phyloP scores from a whole-genome alignment of 2,797 vertebrate species.

The Danio albolineatus region DNA sequence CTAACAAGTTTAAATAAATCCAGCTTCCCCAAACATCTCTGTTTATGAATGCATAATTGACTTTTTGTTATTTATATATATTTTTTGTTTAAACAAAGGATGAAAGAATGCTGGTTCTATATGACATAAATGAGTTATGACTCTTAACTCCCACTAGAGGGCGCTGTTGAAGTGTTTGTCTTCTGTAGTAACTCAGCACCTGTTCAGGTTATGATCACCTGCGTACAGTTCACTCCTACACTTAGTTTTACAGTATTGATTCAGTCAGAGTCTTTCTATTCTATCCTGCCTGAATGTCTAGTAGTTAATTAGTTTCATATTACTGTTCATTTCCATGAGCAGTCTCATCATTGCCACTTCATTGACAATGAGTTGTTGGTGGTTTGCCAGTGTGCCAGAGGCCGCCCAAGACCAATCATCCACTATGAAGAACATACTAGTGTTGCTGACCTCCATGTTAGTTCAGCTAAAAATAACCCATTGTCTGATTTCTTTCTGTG shows the following conservation, averaged over 20 bases:
- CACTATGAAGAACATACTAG: not conserved
- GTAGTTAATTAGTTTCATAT: constrained; percentile 5
- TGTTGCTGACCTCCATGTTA: not conserved
- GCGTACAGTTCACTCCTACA: not conserved
- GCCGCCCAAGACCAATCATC: not conserved
- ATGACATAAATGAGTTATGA: not conserved
- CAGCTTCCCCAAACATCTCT: too few relatives aligned
- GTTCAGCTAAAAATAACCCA: constrained; percentile 9
- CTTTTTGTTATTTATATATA: too few relatives aligned
- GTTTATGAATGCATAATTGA: too few relatives aligned
- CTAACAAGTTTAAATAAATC: too few relatives aligned
- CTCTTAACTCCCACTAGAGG: not conserved
- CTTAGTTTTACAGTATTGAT: not conserved
- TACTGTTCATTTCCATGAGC: not conserved
- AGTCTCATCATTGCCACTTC: not conserved
- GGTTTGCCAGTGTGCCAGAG: constrained; percentile 10
- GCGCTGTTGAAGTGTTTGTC: constrained; percentile 12
- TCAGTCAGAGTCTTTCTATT: not conserved
- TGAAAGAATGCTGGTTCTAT: not conserved
- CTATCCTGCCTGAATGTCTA: not conserved
- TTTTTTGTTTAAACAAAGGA: too few relatives aligned
- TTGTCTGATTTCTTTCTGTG: not conserved
- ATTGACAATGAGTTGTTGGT: constrained; percentile 9
- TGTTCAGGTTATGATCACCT: not conserved
- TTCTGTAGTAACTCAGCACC: not conserved